phyloP scores from a whole-genome alignment of 2,113 vertebrate genomes.

The Protobothrops flavoviridis region DNA sequence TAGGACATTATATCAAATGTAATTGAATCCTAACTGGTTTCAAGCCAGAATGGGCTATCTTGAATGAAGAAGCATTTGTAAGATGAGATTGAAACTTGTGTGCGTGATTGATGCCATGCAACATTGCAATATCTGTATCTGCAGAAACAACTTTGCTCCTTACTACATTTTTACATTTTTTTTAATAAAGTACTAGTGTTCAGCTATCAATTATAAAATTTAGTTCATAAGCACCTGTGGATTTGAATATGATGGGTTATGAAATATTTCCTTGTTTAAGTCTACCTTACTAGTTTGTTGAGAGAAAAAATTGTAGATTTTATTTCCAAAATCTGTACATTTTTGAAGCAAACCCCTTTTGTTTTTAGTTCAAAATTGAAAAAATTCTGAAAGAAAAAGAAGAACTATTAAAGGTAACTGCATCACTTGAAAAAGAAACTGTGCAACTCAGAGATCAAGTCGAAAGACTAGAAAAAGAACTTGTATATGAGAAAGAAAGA shows the following conservation, averaged over 20 bases:
- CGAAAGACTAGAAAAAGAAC: conserved; percentile 79
- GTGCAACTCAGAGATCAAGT: conserved; percentile 81
- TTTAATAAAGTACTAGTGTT: neutral
- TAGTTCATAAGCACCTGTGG: neutral
- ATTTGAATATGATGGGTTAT: neutral
- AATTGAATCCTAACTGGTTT: neutral
- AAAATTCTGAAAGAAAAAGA: conserved; percentile 92
- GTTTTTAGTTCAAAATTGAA: conserved; percentile 89
- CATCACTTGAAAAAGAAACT: conserved; percentile 84
- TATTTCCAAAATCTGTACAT: neutral
- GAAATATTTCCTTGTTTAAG: neutral
- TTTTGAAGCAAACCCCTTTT: neutral
- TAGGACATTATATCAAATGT: neutral
- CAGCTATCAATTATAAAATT: neutral
- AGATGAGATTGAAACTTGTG: neutral
- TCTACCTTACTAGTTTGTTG: neutral
- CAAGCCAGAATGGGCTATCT: neutral
- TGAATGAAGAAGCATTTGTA: neutral
- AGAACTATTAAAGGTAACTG: conserved; percentile 81
- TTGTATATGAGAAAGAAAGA: conserved; percentile 80
- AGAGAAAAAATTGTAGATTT: neutral
- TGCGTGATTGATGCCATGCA: neutral
- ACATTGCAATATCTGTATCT: neutral
- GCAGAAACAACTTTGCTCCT: neutral
- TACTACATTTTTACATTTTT: neutral